Base-by-base conservation (phyloP, 2,113 vertebrate genomes). In the Macrotis lagotis region DNA sequence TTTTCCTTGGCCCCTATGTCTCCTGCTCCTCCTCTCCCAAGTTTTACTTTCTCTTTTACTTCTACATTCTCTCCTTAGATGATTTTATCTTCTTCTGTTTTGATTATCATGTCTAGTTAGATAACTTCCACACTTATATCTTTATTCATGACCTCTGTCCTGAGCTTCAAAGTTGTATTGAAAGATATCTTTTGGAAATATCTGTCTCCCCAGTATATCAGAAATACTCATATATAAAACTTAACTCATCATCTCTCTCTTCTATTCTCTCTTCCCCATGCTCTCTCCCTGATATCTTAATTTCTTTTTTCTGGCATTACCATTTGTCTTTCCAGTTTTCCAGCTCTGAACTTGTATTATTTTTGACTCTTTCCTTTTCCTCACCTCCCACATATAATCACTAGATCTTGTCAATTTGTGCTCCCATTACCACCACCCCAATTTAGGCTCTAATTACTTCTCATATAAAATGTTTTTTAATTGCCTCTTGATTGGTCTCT, bases 41-140 rank as follows among this genome's bases (percentile, higher is more conserved):
- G 66, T 44, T n/a, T 5, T 22, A 25, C 91, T 92, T 59, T 31
- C 55, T 88, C 48, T 25, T 89, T 94, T 94, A 59, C 53, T 94
- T 52, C 52, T 96, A 90, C 94, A 92, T 91, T 50, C 95, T 59
- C 91, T 14, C 59, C 95, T 49, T 48, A 28, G 89, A 3, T 48
- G 48, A 49, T 48, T 9, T 25, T 28, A 92, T 28, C 37, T 91
- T 90, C 92, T 51, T 83, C 44, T 93, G 88, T 93, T 96, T 93
- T 93, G 19, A 53, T 26, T 24, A 91, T 44, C 25, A 50, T 28
- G 3, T 90, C 89, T 31, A 26, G 49, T 26, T 50, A 48, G 25
- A 49, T 90, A 48, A 28, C 12, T 90, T 26, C 48, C 89, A 49
- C 49, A 49, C 19, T 11, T 49, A 90, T 90, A 49, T 50, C 8